These are phyloP conservation scores for Bombus waltoni DNA, from an alignment of 1,140 invertebrate species.

Conservation along the genomic window DNA sequence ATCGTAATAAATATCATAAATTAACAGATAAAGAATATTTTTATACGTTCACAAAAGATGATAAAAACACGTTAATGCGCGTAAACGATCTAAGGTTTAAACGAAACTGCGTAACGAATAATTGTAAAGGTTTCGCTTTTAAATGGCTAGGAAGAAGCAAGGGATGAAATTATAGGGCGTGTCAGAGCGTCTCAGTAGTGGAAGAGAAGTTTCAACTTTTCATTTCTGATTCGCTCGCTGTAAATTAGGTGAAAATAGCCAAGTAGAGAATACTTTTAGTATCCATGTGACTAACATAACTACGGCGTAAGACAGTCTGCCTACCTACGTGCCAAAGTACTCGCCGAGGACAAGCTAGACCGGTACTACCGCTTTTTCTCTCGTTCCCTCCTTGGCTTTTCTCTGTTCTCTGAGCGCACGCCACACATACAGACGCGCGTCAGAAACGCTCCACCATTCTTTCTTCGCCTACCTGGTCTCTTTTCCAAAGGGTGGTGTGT, in stretches of 20 bases:
- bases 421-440: neutral
- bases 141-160: no score
- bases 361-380: slow-evolving; percentile 65
- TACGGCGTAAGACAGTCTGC: slow-evolving; percentile 51
- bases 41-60: neutral
- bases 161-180: neutral
- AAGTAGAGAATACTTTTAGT: slow-evolving; percentile 43
- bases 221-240: slow-evolving; percentile 12
- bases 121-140: neutral
- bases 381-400: neutral
- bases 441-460: slow-evolving; percentile 7
- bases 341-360: slow-evolving; percentile 64
- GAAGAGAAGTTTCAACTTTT: slow-evolving; percentile 13
- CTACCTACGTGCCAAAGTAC: slow-evolving; percentile 64
- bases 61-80: neutral
- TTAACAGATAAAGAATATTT: no score
- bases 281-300: slow-evolving; percentile 27
- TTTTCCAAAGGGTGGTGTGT: slow-evolving; percentile 21
- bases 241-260: slow-evolving; percentile 60
- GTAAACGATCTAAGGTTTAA: neutral
- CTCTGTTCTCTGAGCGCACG: neutral
- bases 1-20: neutral
- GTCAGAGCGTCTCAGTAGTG: neutral
- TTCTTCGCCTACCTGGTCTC: slow-evolving; percentile 36
- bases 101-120: neutral